A percentile compares a stretch with the other conserved stretches of the same genome.
Evolutionary conservation across 2,888 invertebrate species (phyloP).

Genomic region (Bellardia pandia): DNA sequence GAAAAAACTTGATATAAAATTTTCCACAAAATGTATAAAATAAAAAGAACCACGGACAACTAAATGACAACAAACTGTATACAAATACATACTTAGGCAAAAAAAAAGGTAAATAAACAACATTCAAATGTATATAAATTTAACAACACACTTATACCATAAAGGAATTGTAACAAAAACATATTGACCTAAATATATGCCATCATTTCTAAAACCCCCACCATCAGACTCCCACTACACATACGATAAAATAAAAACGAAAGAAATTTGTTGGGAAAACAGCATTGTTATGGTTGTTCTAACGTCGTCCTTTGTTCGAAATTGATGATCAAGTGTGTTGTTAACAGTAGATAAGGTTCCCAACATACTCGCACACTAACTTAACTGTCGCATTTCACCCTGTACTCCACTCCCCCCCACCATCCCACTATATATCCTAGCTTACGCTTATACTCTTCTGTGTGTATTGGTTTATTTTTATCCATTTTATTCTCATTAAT

Average conservation of each 20-base stretch:
- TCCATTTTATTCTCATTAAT: constrained; percentile 67
- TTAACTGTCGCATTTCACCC: neutral
- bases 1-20: constrained; percentile 21
- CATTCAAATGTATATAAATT: constrained; percentile 40
- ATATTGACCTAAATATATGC: constrained; percentile 71
- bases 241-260: neutral
- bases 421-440: no score
- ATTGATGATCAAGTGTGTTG: constrained; percentile 71
- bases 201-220: neutral
- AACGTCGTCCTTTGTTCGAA: constrained; percentile 62
- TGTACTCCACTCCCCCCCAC: neutral
- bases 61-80: constrained; percentile 37
- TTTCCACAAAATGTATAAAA: constrained; percentile 26
- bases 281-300: constrained; percentile 40
- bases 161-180: constrained; percentile 63
- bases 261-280: neutral
- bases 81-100: neutral
- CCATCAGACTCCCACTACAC: neutral
- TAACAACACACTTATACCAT: constrained; percentile 4
- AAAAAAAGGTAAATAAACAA: constrained; percentile 36
- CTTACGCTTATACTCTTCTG: neutral
- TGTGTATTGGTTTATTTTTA: neutral
- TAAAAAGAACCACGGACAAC: neutral
- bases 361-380: constrained; percentile 16
- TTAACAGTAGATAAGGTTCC: constrained; percentile 60